phyloP scores from a whole-genome alignment of 2,113 vertebrate genomes.

The Numenius arquata region DNA sequence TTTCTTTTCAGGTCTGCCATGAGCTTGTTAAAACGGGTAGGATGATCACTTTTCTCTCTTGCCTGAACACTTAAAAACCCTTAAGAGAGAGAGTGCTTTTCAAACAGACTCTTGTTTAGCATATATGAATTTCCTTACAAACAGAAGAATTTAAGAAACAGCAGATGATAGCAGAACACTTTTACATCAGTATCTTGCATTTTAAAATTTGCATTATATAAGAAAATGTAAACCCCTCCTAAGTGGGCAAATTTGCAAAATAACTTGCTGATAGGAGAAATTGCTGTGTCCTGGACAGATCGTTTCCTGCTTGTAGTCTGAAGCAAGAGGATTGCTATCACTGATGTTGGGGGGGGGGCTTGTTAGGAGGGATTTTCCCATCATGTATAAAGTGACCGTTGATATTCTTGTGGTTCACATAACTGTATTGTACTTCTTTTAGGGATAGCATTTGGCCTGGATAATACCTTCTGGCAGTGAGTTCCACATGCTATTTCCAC shows the following conservation, averaged over 20 bases:
- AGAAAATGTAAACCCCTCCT: not conserved
- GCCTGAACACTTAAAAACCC: conserved; percentile 24
- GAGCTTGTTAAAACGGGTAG: not conserved
- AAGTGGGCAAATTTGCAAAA: conserved; percentile 26
- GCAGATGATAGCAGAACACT: conserved; percentile 35
- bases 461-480: not conserved
- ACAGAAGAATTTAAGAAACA: conserved; percentile 21
- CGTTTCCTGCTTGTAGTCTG: not conserved
- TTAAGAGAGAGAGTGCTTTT: conserved; percentile 41
- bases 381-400: not conserved
- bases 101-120: conserved; percentile 21
- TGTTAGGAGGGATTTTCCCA: not conserved
- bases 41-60: not conserved
- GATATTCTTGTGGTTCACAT: not conserved
- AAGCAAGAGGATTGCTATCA: not conserved
- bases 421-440: not conserved
- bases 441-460: accelerated
- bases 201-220: conserved; percentile 10
- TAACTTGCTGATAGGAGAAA: not conserved
- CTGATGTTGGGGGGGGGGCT: not conserved
- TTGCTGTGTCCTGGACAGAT: not conserved
- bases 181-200: not conserved
- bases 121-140: conserved; percentile 38
- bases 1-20: conserved; percentile 4
- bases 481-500: not conserved